Percentiles rank a stretch among this genome's conserved stretches.
Evolutionary conservation across 2,113 vertebrate genomes (phyloP).

Genomic region (Rhabdornis inornatus): DNA sequence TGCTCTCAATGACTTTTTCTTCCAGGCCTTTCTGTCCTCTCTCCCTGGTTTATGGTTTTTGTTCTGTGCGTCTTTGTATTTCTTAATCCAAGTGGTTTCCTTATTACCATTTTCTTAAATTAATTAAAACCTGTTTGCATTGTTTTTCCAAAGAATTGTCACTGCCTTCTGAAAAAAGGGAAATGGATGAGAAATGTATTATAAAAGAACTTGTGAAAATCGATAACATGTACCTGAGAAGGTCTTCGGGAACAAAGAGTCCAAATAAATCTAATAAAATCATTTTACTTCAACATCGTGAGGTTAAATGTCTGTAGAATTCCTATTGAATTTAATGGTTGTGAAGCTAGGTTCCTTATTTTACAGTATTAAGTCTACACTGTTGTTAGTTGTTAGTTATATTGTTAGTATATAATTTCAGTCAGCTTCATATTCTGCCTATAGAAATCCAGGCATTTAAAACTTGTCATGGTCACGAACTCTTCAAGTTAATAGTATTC

Average conservation of each 20-base stretch:
- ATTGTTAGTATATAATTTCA: neutral
- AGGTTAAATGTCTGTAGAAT: neutral
- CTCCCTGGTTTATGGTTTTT: neutral
- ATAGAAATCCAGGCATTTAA: neutral
- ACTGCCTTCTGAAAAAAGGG: neutral
- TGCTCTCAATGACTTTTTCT: neutral
- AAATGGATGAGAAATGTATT: neutral
- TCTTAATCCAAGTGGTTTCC: neutral
- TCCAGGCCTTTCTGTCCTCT: neutral
- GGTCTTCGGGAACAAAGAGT: neutral
- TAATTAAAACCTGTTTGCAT: neutral
- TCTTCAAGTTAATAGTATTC: neutral
- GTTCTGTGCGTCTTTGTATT: neutral
- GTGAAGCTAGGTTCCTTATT: neutral
- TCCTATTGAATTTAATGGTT: neutral
- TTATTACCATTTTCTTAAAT: neutral
- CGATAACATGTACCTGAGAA: neutral
- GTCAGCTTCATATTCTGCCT: neutral
- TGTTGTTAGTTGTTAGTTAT: neutral
- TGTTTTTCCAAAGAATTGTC: neutral
- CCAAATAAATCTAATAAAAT: neutral
- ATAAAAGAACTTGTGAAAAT: neutral
- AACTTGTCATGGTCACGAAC: neutral
- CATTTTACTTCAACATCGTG: neutral
- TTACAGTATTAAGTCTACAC: neutral